A percentile compares a stretch with the other conserved stretches of the same genome.
Conservation (phyloP, 2,888 invertebrate species). For the Monochamus alternatus region DNA sequence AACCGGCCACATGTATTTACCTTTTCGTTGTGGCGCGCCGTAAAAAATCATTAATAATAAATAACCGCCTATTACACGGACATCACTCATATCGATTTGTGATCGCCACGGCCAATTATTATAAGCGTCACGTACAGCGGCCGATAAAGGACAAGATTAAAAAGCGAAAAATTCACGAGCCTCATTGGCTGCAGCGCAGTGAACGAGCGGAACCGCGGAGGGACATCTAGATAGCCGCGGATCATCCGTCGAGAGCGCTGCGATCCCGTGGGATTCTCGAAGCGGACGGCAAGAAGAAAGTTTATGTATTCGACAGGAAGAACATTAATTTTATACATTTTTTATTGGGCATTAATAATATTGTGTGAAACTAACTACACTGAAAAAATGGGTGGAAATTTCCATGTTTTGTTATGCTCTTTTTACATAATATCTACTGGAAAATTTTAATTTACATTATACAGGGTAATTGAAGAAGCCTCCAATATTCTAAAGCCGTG, state of each 20-base stretch:
- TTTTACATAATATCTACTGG: too few relatives aligned
- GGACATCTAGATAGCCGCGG: constrained; percentile 14
- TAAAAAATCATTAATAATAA: constrained; percentile 22
- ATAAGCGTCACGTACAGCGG: constrained; percentile 15
- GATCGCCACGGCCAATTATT: constrained; percentile 20
- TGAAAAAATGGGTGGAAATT: too few relatives aligned
- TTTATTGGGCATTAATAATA: too few relatives aligned
- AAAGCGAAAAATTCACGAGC: background rate
- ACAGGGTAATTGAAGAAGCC: too few relatives aligned
- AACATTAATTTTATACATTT: background rate
- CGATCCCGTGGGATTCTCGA: background rate
- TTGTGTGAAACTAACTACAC: too few relatives aligned
- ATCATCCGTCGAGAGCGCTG: background rate
- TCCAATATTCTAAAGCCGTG: too few relatives aligned
- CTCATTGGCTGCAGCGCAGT: constrained; percentile 8
- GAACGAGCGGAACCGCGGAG: constrained; percentile 8
- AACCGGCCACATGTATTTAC: constrained; percentile 10
- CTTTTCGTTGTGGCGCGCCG: background rate
- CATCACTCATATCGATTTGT: constrained; percentile 23
- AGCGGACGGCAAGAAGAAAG: background rate
- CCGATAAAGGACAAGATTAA: constrained; percentile 17
- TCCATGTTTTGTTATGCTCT: too few relatives aligned
- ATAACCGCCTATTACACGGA: constrained; percentile 17
- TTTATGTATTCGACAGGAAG: background rate
- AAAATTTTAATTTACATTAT: too few relatives aligned